Evolutionary conservation across 2,888 invertebrate genomes (phyloP).

Genomic region (Spicauda simplicius): DNA sequence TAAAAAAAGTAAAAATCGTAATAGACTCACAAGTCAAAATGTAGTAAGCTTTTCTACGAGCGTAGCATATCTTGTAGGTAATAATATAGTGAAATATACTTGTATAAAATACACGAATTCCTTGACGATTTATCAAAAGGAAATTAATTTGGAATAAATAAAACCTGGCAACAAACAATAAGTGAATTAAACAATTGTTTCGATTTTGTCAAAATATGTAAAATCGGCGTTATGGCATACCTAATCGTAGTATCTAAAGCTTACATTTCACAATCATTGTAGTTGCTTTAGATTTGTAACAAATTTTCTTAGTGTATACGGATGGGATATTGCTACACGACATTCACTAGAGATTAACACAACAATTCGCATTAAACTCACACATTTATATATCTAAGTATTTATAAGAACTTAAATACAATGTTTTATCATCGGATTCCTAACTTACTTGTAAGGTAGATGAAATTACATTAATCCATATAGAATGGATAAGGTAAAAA

Average conservation of each 20-base stretch:
- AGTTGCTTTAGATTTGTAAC: neutral
- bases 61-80: neutral
- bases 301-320: neutral
- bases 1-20: neutral
- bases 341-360: neutral
- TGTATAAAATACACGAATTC: neutral
- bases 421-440: slow-evolving; percentile 17
- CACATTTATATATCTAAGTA: neutral
- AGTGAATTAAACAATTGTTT: neutral
- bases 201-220: neutral
- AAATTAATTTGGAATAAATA: neutral
- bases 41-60: neutral
- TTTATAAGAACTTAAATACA: slow-evolving; percentile 9
- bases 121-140: neutral
- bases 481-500: slow-evolving; percentile 8
- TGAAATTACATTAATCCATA: slow-evolving; percentile 10
- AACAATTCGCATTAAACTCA: neutral
- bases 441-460: slow-evolving; percentile 21
- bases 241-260: neutral
- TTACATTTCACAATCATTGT: neutral
- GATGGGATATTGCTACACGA: no score
- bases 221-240: neutral
- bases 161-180: neutral
- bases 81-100: neutral
- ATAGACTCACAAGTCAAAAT: neutral